A percentile compares a stretch with the other conserved stretches of the same genome.
Evolutionary conservation across 2,888 invertebrate species (phyloP).

Genomic region (Pterobdella sp.): DNA sequence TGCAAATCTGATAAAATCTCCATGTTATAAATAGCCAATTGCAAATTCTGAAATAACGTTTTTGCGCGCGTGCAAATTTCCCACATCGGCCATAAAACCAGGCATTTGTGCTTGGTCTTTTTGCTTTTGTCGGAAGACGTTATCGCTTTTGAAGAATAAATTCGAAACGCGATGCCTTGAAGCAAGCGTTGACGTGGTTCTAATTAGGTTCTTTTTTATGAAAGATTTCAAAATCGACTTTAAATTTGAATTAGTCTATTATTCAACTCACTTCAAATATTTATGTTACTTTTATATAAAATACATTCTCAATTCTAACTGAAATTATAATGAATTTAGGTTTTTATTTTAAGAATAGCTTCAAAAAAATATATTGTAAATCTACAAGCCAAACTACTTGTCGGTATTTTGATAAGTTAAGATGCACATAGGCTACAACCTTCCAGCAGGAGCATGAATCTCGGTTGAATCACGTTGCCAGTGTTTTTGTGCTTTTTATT

Average conservation of each 20-base stretch:
- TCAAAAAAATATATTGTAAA: too few species aligned
- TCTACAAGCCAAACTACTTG: too few species aligned
- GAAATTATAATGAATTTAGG: too few species aligned
- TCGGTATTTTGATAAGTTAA: too few species aligned
- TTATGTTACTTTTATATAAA: too few species aligned
- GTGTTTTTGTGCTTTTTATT: background rate
- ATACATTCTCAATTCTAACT: too few species aligned
- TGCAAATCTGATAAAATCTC: constrained; percentile 4
- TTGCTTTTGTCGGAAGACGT: background rate
- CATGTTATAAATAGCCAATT: constrained; percentile 9
- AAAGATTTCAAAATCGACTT: too few species aligned
- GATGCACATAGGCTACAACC: background rate
- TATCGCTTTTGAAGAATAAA: background rate
- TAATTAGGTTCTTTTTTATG: background rate
- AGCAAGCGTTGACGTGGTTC: background rate
- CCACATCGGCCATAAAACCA: constrained; percentile 7
- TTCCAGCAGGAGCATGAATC: background rate
- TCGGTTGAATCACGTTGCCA: background rate
- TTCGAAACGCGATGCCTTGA: background rate
- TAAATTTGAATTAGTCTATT: too few species aligned
- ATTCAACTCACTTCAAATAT: too few species aligned
- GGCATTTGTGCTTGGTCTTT: constrained; percentile 1
- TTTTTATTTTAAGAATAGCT: too few species aligned
- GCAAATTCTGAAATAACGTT: background rate
- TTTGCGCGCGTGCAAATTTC: constrained; percentile 5